A percentile compares a stretch with the other conserved stretches of the same genome.
phyloP scores from a whole-genome alignment of 2,113 vertebrate species.

The Microcebus tavaratra region DNA sequence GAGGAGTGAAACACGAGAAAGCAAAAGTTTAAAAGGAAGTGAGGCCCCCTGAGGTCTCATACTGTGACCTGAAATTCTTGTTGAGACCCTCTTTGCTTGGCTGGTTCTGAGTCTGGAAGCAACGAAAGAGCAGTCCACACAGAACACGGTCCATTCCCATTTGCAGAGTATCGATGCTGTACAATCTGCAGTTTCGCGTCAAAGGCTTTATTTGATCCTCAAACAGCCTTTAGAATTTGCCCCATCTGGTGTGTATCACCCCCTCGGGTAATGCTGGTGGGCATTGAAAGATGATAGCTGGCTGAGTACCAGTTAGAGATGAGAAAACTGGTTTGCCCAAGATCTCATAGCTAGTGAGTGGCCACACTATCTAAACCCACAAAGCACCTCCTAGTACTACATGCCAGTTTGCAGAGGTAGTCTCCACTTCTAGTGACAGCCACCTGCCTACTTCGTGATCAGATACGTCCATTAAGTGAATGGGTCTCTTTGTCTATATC shows the following conservation, averaged over 20 bases:
- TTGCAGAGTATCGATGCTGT: too few species aligned
- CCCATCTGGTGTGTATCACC: background rate
- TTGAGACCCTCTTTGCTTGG: background rate
- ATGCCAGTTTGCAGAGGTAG: background rate
- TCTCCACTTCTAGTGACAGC: background rate
- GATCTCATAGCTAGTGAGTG: background rate
- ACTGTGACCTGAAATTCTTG: background rate
- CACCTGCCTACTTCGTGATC: background rate
- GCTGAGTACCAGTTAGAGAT: background rate
- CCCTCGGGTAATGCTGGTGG: background rate
- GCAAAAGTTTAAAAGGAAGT: background rate
- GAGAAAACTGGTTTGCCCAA: background rate
- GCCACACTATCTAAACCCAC: background rate
- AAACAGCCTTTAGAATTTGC: background rate
- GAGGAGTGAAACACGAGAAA: background rate
- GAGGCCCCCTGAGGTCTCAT: background rate
- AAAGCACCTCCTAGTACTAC: background rate
- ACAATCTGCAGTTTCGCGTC: background rate
- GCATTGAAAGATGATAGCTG: background rate
- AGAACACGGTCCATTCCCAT: background rate
- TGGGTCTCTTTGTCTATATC: background rate
- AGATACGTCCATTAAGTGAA: background rate
- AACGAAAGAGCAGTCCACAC: fast-evolving
- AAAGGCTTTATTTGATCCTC: background rate
- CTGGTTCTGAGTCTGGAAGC: background rate